Conservation (phyloP, 2,888 invertebrate genomes). For the Dysmachus trigonus region DNA sequence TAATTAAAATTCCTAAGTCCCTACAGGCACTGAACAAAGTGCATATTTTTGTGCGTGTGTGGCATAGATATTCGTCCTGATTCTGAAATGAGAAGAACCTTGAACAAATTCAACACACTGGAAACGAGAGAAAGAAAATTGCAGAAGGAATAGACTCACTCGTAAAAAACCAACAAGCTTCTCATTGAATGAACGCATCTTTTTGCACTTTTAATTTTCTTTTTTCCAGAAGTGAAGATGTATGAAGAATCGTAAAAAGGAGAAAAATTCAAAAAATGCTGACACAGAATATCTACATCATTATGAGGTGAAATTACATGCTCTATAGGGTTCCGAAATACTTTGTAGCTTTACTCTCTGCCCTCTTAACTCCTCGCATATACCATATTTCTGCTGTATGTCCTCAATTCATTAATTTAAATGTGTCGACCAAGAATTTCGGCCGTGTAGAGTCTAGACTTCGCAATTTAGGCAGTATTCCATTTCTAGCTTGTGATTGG, state of each 20-base stretch:
- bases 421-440: not conserved
- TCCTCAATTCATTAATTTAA: not conserved
- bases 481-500: not conserved
- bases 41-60: not conserved
- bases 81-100: not conserved
- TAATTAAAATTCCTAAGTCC: not conserved
- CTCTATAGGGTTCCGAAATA: not conserved
- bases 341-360: not conserved
- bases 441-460: not conserved
- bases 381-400: not conserved
- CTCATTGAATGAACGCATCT: not conserved
- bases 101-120: not conserved
- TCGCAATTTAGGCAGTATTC: not conserved
- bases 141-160: not conserved
- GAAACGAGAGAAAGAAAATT: not conserved
- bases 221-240: not conserved
- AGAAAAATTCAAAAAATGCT: not conserved
- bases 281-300: not conserved
- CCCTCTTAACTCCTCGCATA: not conserved
- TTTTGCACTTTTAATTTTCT: not conserved
- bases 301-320: not conserved
- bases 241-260: not conserved
- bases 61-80: not conserved
- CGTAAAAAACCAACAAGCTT: not conserved
- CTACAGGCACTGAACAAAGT: not conserved